phyloP scores from a whole-genome alignment of 2,888 invertebrate species.

The Aspidiotus rigidus region DNA sequence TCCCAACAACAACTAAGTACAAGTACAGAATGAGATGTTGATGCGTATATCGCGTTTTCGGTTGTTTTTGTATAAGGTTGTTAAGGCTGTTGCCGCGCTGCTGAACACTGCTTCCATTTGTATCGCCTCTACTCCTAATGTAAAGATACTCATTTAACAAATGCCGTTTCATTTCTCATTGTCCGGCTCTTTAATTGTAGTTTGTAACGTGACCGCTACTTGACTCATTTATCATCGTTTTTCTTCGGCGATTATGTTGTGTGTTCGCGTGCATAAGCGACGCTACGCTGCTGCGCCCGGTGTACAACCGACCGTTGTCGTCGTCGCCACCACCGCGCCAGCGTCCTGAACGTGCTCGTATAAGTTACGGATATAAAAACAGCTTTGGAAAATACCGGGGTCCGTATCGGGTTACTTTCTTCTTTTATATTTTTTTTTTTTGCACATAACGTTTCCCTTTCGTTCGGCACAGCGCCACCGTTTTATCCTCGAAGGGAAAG shows the following conservation, averaged over 20 bases:
- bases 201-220: conserved; percentile 29
- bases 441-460: not conserved
- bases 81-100: too few species aligned
- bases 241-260: conserved; percentile 4
- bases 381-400: not conserved
- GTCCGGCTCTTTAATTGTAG: conserved; percentile 26
- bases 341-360: not conserved
- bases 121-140: not conserved
- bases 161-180: conserved; percentile 31
- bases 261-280: not conserved
- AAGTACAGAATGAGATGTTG: too few species aligned
- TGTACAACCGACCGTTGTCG: not conserved
- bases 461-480: not conserved
- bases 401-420: conserved; percentile 1
- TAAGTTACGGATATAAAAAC: not conserved
- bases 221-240: conserved; percentile 23
- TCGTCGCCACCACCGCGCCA: not conserved
- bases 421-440: not conserved
- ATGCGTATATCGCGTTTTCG: too few species aligned
- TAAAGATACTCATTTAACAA: conserved; percentile 20
- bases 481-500: not conserved
- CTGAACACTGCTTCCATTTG: not conserved
- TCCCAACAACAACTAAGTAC: too few species aligned
- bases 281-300: not conserved
- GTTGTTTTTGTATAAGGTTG: too few species aligned